Base-by-base conservation (phyloP, 2,888 invertebrate species). In the Argyra leucocephala region DNA sequence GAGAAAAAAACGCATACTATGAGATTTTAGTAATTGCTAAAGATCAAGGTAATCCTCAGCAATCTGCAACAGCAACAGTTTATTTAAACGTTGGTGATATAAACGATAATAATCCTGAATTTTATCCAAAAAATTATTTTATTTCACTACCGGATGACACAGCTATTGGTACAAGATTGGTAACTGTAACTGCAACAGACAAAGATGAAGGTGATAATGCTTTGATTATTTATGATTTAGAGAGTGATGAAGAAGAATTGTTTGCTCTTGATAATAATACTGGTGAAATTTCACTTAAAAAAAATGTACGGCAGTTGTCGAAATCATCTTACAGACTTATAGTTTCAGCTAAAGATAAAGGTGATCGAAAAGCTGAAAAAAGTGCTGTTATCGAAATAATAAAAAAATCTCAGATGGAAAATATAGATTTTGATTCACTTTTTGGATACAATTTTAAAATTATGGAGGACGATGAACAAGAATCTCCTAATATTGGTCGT, bases 51-150 rank as follows among this genome's bases (percentile, higher is more conserved):
- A 87, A 87, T 73, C 93, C 93, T 31, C 89, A 93, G 0, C 90
- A 93, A 76, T 92, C 93, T 22, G 92, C 96, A 9, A 93, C 93
- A 0, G 93, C 94, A 10, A 91, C 93, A 1, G 88, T 97, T 63
- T 83, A 85, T 73, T 80, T 97, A 7, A 86, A 83, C 70, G 85
- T 97, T 22, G 82, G 88, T 67, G 96, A 96, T 80, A 86, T 93
- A 18, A 96, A 97, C 78, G 96, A 97, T 79, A 96, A 96, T 77
- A 85, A 86, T 72, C 96, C 96, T 0, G 85, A 88, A 73, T 96
- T 97, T 81, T 96, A 96, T 81, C 96, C 96, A 0, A 85, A 85
- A 75, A 85, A 87, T 73, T 96, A 96, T 78, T 89, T 93, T 75
- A 84, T 90, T 71, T 84, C 88, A 60, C 82, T 95, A 60, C 82